Conservation (phyloP, 2,888 invertebrate genomes). For the Ichneumoninae sp. region DNA sequence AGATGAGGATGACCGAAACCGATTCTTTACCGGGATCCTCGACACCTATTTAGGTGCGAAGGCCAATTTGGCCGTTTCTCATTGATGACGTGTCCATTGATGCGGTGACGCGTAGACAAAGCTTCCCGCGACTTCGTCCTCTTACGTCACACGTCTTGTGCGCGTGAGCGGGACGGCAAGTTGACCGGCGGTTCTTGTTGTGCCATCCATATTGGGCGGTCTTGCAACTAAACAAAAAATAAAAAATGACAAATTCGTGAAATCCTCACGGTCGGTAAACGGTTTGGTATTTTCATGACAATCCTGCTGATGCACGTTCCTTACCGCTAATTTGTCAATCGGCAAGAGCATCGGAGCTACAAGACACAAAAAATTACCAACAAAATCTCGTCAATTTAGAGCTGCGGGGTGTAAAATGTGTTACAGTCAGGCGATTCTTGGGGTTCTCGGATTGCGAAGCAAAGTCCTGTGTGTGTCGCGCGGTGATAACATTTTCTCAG, state of each 20-base stretch:
- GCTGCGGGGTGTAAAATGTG: conserved; percentile 34
- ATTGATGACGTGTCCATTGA: conserved; percentile 63
- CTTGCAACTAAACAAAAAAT: conserved; percentile 16
- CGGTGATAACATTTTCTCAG: conserved; percentile 71
- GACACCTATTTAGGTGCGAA: conserved; percentile 67
- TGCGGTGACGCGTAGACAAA: conserved; percentile 52
- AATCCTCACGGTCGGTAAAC: too few relatives aligned
- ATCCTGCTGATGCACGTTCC: neutral
- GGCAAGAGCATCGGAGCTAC: neutral
- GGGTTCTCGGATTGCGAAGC: neutral
- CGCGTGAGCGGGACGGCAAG: neutral
- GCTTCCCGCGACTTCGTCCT: neutral
- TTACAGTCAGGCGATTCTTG: conserved; percentile 28
- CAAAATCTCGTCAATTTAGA: conserved; percentile 71
- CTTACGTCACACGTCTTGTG: neutral
- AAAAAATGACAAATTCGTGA: neutral
- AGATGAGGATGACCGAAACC: conserved; percentile 42
- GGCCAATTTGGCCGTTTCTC: conserved; percentile 66
- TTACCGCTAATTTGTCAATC: neutral
- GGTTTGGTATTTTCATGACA: too few relatives aligned
- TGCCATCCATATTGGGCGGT: neutral
- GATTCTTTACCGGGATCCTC: conserved; percentile 56
- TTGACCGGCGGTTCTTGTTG: neutral
- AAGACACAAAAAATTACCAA: conserved; percentile 25
- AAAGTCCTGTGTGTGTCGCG: conserved; percentile 17